Evolutionary conservation across 2,797 vertebrate species (phyloP), one percentile per base, ranked within the genome.

Genomic region (Pantherophis alleghaniensis): DNA sequence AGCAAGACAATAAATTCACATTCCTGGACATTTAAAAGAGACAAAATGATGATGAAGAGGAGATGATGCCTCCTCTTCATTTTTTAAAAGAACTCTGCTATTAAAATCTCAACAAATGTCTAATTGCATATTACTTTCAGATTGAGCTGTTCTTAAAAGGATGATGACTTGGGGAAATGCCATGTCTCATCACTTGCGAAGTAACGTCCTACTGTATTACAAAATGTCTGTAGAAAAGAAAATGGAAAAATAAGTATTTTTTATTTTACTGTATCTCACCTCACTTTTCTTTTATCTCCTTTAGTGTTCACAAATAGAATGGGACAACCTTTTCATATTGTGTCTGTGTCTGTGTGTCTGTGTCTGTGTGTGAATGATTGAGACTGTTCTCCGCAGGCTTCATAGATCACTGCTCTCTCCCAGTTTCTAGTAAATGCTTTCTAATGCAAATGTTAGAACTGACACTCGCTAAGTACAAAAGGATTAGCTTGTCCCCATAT

Each of bases 61-160:
- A 83, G 42, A 24, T 47, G 47, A 51, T 57, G 37, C 0, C 69
- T 32, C 28, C 37, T 69, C 32, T 87, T 93, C 60, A 69, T 93
- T 93, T 93, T 69, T 57, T 61, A 66, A 93, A 69, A 90, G 89
- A 28, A 32, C 88, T n/a, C 57, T 56, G 57, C 66, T 79, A 89
- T 89, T 93, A 42, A 88, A 91, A 91, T 5, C 28, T 24, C 6
- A 74, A 32, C 24, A 83, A 28, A 89, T 89, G 28, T 91, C 88
- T 86, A 89, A 83, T 32, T 56, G 69, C 7, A 37, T 86, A 69
- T 83, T 59, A 93, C 22, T 60, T 42, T 83, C 69, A 83, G 51
- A 89, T n/a, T 28, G 37, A 86, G 32, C 51, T 91, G 22, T 83
- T 89, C 55, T 88, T 93, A 56, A 93, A 93, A 90, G 10, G n/a